Evolutionary conservation across 2,113 vertebrate genomes (phyloP).

Genomic region (Cavia aperea): DNA sequence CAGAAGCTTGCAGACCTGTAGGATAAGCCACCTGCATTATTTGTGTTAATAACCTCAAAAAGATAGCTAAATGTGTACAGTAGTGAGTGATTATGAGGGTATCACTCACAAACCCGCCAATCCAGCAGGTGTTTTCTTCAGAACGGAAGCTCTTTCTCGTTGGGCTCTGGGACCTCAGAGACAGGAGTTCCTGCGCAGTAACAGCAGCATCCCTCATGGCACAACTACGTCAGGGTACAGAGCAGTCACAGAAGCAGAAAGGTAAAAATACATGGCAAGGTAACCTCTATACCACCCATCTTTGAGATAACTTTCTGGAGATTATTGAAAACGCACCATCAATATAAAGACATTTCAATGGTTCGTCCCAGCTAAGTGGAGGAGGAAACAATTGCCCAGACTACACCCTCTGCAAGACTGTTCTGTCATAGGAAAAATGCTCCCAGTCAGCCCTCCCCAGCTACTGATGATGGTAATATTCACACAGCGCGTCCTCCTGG

Average conservation of each 20-base stretch:
- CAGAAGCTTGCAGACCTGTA: neutral
- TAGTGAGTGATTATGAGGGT: neutral
- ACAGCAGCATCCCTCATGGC: neutral
- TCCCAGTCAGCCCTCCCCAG: neutral
- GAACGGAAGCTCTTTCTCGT: neutral
- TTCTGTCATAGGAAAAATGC: neutral
- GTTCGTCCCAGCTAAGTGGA: neutral
- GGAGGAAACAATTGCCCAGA: neutral
- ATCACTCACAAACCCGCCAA: neutral
- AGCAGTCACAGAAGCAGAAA: neutral
- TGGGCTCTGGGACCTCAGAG: neutral
- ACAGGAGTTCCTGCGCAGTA: neutral
- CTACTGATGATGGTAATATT: neutral
- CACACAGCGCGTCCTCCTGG: neutral
- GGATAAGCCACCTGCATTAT: neutral
- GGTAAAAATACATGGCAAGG: neutral
- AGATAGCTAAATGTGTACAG: neutral
- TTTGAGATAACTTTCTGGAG: constrained; percentile 1
- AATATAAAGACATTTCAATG: constrained; percentile 3
- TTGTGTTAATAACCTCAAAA: neutral
- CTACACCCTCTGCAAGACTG: neutral
- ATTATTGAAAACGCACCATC: constrained; percentile 5
- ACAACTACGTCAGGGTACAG: neutral
- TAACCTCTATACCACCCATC: neutral
- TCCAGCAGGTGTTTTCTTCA: neutral